These are phyloP conservation scores for Deilephila porcellus DNA, from an alignment of 2,888 invertebrate species.

Conservation along the genomic window DNA sequence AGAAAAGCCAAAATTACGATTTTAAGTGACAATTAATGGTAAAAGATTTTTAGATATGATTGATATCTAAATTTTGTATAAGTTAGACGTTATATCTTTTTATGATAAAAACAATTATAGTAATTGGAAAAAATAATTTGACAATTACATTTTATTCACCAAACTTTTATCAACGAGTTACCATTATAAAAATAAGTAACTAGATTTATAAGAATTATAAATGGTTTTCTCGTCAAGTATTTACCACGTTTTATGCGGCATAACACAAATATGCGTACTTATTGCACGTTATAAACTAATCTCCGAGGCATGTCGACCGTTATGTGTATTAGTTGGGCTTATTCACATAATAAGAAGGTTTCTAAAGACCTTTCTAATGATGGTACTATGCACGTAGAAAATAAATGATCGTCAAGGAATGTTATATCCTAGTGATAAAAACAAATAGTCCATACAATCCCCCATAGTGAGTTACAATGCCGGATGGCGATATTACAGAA, in stretches of 20 bases:
- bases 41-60: too few species aligned
- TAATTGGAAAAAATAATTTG: too few species aligned
- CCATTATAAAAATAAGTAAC: too few species aligned
- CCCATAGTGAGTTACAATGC: background rate
- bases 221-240: background rate
- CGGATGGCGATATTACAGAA: background rate
- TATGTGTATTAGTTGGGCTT: background rate
- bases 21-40: too few species aligned
- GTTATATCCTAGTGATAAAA: conserved; percentile 14
- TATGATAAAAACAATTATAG: too few species aligned
- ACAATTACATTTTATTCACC: too few species aligned
- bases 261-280: background rate
- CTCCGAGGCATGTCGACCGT: background rate
- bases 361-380: background rate
- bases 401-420: conserved; percentile 1
- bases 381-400: background rate
- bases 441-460: conserved; percentile 8
- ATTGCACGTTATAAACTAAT: conserved; percentile 17
- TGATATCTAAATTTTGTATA: too few species aligned
- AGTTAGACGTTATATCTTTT: too few species aligned
- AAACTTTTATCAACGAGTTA: too few species aligned
- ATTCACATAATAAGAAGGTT: background rate
- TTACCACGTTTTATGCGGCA: background rate
- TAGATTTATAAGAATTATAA: background rate
- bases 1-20: too few species aligned